Conservation (phyloP, 1,140 invertebrate genomes). For the Gryllus bimaculatus region DNA sequence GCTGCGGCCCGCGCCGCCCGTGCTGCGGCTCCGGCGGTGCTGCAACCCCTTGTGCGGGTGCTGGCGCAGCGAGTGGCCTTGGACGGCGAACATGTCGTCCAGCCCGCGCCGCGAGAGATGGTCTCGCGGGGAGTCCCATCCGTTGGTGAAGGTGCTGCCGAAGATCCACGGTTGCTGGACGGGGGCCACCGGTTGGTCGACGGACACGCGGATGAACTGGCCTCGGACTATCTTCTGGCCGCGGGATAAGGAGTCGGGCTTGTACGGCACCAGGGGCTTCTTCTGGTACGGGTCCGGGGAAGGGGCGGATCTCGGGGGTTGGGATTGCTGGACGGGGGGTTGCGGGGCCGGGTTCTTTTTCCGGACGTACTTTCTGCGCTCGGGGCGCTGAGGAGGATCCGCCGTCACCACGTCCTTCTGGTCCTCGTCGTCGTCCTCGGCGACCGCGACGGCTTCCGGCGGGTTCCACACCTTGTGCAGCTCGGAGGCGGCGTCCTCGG, state of each 20-base stretch:
- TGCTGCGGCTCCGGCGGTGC: constrained; percentile 15
- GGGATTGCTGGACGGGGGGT: background rate
- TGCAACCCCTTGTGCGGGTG: constrained; percentile 11
- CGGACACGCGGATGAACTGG: constrained; percentile 30
- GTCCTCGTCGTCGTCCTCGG: background rate
- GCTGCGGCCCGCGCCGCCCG: constrained; percentile 9
- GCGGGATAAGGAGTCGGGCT: background rate
- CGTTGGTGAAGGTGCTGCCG: background rate
- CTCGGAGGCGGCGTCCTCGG: background rate
- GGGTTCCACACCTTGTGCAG: constrained; percentile 18
- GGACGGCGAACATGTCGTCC: background rate
- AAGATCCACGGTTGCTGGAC: constrained; percentile 14
- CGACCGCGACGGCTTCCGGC: background rate
- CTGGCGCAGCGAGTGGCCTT: background rate
- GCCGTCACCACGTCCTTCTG: background rate
- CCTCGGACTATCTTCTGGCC: constrained; percentile 28
- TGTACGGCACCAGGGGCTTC: background rate
- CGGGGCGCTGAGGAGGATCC: constrained; percentile 29
- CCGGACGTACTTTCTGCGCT: constrained; percentile 25
- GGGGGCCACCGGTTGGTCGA: constrained; percentile 12
- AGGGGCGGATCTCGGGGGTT: background rate
- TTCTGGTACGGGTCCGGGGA: background rate
- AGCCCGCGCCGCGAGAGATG: background rate
- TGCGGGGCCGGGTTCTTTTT: constrained; percentile 29
- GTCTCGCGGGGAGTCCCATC: background rate